A percentile compares a stretch with the other conserved stretches of the same genome.
Evolutionary conservation across 2,797 vertebrate genomes (phyloP).

Genomic region (Helicolenus hilgendorfi): DNA sequence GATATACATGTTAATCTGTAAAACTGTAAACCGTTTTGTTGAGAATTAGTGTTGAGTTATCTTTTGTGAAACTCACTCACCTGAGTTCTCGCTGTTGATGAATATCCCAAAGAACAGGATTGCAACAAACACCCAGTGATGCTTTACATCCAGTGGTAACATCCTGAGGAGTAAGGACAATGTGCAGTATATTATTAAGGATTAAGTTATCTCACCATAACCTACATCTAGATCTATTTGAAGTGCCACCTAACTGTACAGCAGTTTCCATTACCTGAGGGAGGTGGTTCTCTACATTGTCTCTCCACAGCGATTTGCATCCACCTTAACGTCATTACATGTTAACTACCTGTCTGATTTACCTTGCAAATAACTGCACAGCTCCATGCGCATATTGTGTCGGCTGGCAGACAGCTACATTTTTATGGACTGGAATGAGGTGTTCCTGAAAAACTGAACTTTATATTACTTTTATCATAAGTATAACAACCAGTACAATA

Average conservation of each 20-base stretch:
- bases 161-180: constrained; percentile 1
- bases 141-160: neutral
- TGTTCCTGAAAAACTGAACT: neutral
- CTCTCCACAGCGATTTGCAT: neutral
- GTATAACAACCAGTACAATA: neutral
- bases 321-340: neutral
- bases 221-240: neutral
- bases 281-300: neutral
- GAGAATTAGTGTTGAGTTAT: neutral
- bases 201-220: neutral
- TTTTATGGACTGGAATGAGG: neutral
- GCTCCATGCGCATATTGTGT: neutral
- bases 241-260: too few relatives aligned
- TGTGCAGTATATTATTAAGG: neutral
- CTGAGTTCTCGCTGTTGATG: neutral
- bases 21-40: neutral
- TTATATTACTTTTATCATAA: neutral
- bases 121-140: neutral
- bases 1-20: neutral
- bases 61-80: neutral
- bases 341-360: constrained; percentile 32
- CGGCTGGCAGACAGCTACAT: neutral
- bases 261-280: neutral
- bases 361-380: constrained; percentile 52
- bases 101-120: constrained; percentile 32